Base-by-base conservation (phyloP, 2,888 invertebrate genomes). In the Hipparchia semele region DNA sequence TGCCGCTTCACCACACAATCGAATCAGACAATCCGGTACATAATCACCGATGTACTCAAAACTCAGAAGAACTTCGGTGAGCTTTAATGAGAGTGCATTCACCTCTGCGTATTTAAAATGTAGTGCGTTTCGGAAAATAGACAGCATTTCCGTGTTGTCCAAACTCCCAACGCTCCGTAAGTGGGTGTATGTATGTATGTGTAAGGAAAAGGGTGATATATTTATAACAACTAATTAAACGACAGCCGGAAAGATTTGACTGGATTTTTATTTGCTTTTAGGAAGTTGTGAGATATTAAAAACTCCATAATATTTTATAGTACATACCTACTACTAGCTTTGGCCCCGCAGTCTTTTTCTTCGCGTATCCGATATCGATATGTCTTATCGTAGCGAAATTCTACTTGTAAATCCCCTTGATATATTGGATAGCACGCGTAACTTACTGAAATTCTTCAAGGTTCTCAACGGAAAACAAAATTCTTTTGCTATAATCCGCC, bases 71-170 rank as follows among this genome's bases (percentile, higher is more conserved):
- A 89, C 86, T 83, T 85, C 84, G 86, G 82, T 85, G 84, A 85
- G 89, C 87, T 91, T 92, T 92, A 92, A 92, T 92, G 90, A 92
- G 92, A 90, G 92, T 86, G 87, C 93, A 81, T 91, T 90, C 87
- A 91, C 89, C 91, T 87, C 87, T 72, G 76, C 73, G 75, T 79
- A 79, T 78, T 84, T 86, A 86, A 87, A 89, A 87, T 85, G 86
- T 84, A 84, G 86, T 87, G 84, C 84, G 86, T 86, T 90, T 91
- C 87, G 84, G 88, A 90, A 89, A 86, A 88, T 84, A 82, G 83
- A 83, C 80, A 83, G 80, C 87, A 85, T 90, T 92, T 91, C 92
- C 91, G 91, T 91, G 89, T 78, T 91, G 89, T 78, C 77, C 74
- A 74, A 73, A 73, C 75, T 78, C 76, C 70, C 72, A 74, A 73